Conservation (phyloP, 2,888 invertebrate genomes). For the Heterodera filipjevi region DNA sequence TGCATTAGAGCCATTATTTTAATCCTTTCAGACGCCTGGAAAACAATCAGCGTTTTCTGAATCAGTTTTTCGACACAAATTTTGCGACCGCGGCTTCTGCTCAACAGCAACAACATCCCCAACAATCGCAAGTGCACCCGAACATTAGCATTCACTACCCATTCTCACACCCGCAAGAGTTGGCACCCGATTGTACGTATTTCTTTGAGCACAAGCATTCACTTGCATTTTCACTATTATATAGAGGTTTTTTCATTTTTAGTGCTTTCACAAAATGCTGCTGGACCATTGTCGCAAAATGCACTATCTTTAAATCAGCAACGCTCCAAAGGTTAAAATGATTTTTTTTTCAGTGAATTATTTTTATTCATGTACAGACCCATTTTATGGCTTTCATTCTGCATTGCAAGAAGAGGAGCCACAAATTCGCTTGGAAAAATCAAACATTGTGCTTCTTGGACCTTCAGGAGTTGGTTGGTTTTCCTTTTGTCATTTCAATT, state of each 20-base stretch:
- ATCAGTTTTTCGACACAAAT: background rate
- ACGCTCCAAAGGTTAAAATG: background rate
- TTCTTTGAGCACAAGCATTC: background rate
- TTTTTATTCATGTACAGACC: background rate
- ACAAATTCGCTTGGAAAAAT: conserved; percentile 82
- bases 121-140: background rate
- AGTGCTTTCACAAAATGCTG: background rate
- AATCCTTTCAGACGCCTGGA: conserved; percentile 78
- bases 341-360: background rate
- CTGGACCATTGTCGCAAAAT: background rate
- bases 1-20: conserved; percentile 77
- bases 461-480: conserved; percentile 73
- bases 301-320: background rate
- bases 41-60: conserved; percentile 73
- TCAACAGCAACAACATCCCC: background rate
- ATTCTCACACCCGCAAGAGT: conserved; percentile 2
- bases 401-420: conserved; percentile 39
- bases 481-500: background rate
- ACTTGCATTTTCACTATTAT: too few species aligned
- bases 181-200: background rate
- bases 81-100: background rate
- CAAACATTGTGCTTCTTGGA: conserved; percentile 89
- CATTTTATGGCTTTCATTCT: conserved; percentile 5
- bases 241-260: too few species aligned
- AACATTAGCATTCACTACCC: conserved; percentile 10